Percentiles rank a stretch among this genome's conserved stretches.
Conservation (phyloP, 2,797 vertebrate genomes). For the Adelosebastes latens region DNA sequence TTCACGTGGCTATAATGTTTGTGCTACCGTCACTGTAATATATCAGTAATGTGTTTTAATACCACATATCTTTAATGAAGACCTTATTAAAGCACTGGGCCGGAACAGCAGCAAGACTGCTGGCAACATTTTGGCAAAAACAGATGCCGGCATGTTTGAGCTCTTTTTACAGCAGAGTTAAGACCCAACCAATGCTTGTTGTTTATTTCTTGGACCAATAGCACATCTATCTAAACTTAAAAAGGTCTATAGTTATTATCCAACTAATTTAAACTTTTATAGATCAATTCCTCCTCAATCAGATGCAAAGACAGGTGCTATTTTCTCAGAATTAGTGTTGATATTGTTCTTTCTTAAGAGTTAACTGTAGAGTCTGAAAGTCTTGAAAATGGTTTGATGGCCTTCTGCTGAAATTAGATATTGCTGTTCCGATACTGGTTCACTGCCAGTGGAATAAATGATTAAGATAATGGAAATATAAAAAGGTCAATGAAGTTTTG, state of each 20-base stretch:
- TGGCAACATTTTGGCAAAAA: neutral
- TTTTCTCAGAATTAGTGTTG: neutral
- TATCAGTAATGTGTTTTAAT: neutral
- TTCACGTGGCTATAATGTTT: neutral
- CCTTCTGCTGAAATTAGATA: neutral
- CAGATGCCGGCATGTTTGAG: neutral
- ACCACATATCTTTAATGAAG: neutral
- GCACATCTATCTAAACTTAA: neutral
- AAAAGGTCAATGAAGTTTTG: neutral
- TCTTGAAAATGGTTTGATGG: neutral
- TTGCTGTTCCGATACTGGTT: neutral
- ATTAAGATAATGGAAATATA: neutral
- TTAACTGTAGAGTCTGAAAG: neutral
- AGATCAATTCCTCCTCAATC: neutral
- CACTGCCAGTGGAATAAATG: neutral
- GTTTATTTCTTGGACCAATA: neutral
- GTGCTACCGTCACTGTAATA: neutral
- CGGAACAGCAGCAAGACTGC: neutral
- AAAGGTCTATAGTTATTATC: neutral
- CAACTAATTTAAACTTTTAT: neutral
- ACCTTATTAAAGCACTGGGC: conserved; percentile 14
- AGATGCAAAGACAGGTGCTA: neutral
- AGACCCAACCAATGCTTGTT: neutral
- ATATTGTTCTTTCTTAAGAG: neutral
- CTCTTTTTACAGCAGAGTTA: neutral